These are phyloP conservation scores for Coreoperca whiteheadi DNA, from an alignment of 2,113 vertebrate species.

Conservation along the genomic window DNA sequence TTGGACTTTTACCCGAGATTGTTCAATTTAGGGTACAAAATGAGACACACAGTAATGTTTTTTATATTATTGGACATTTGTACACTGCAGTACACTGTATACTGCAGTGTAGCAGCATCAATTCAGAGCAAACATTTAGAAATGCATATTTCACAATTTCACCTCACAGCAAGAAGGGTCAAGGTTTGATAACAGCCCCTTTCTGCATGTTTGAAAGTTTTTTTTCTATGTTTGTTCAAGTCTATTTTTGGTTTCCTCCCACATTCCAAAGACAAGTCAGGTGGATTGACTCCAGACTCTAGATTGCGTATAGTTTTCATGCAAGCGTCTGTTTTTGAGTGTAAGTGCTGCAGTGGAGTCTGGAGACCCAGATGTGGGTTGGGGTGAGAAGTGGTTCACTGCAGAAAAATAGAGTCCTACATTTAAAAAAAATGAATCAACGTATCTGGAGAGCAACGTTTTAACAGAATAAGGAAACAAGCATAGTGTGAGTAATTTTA, in stretches of 20 bases:
- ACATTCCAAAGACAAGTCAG: slow-evolving; percentile 31
- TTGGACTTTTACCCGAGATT: neutral
- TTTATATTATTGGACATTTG: neutral
- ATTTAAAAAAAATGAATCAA: neutral
- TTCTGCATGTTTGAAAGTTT: slow-evolving; percentile 40
- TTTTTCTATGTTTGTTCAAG: slow-evolving; percentile 37
- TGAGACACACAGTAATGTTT: neutral
- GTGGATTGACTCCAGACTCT: neutral
- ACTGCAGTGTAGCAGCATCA: slow-evolving; percentile 6
- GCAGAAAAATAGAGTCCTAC: neutral
- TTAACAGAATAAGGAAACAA: neutral
- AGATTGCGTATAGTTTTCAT: neutral
- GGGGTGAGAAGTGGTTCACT: neutral
- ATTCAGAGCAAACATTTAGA: neutral
- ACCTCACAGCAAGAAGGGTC: neutral
- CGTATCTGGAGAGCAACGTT: neutral
- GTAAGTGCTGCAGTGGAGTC: neutral
- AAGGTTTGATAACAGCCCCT: slow-evolving; percentile 27
- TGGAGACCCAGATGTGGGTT: neutral
- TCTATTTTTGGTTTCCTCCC: slow-evolving; percentile 40
- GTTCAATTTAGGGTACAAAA: neutral
- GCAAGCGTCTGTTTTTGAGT: neutral
- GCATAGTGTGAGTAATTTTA: neutral
- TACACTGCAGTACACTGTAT: neutral
- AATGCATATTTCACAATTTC: slow-evolving; percentile 21